These are phyloP conservation scores for Drosophila gunungcola DNA, from an alignment of 1,140 invertebrate genomes.

Conservation along the genomic window DNA sequence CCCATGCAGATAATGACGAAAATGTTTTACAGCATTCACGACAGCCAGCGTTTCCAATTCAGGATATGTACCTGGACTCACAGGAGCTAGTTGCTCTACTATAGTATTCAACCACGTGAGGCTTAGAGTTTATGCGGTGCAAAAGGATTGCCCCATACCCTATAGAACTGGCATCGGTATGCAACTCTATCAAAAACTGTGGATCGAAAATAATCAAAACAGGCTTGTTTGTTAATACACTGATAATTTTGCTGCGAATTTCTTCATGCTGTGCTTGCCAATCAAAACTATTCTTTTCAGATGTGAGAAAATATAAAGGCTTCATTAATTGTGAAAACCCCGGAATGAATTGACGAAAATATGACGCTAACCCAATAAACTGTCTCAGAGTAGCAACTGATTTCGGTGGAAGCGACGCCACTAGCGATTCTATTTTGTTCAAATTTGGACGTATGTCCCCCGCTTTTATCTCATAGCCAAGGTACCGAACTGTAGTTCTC, in stretches of 20 bases:
- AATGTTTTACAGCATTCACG: conserved; percentile 6
- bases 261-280: background rate
- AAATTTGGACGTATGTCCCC: background rate
- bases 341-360: conserved; percentile 5
- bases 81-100: background rate
- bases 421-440: background rate
- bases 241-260: background rate
- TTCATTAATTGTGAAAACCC: background rate
- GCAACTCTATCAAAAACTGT: background rate
- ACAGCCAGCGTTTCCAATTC: conserved; percentile 1
- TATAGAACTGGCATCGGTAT: conserved; percentile 1
- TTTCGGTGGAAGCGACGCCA: conserved; percentile 8
- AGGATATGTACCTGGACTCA: background rate
- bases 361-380: conserved; percentile 6
- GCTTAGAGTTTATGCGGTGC: background rate
- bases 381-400: background rate
- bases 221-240: background rate
- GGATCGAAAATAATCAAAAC: background rate
- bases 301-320: background rate
- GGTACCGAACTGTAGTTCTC: background rate
- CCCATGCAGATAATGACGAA: conserved; percentile 1
- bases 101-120: background rate
- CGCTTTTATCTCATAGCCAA: background rate
- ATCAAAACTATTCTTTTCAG: background rate
- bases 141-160: background rate